phyloP scores from a whole-genome alignment of 2,888 invertebrate species.

The Falcaria lacertinaria region DNA sequence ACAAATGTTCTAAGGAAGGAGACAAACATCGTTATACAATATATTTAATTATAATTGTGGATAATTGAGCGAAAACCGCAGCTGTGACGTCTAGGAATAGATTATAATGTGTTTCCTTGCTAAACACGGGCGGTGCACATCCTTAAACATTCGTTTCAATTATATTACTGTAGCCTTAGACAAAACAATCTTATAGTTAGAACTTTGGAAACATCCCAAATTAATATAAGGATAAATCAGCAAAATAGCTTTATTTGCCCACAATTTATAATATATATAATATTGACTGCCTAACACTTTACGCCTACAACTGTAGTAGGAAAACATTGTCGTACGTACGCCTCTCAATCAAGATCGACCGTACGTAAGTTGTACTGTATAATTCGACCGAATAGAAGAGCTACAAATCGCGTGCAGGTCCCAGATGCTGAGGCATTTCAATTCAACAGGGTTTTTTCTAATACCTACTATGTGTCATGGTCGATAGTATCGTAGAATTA shows the following conservation, averaged over 20 bases:
- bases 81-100: slow-evolving; percentile 42
- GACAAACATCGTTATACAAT: slow-evolving; percentile 62
- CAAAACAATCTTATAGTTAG: slow-evolving; percentile 15
- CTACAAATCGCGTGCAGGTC: neutral
- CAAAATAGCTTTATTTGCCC: no score
- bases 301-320: neutral
- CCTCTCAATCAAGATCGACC: neutral
- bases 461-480: neutral
- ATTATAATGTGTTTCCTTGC: slow-evolving; percentile 9
- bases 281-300: neutral
- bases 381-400: neutral
- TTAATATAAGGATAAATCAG: no score
- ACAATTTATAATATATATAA: neutral
- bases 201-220: no score
- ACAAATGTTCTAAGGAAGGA: slow-evolving; percentile 25
- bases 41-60: slow-evolving; percentile 52
- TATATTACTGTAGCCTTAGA: slow-evolving; percentile 34
- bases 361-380: neutral
- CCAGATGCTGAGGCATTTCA: neutral
- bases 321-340: neutral
- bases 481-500: neutral
- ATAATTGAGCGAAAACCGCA: slow-evolving; percentile 63
- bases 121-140: neutral
- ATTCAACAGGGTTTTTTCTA: neutral
- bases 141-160: slow-evolving; percentile 51